phyloP scores from a whole-genome alignment of 2,113 vertebrate genomes.

The Pantherophis guttatus region DNA sequence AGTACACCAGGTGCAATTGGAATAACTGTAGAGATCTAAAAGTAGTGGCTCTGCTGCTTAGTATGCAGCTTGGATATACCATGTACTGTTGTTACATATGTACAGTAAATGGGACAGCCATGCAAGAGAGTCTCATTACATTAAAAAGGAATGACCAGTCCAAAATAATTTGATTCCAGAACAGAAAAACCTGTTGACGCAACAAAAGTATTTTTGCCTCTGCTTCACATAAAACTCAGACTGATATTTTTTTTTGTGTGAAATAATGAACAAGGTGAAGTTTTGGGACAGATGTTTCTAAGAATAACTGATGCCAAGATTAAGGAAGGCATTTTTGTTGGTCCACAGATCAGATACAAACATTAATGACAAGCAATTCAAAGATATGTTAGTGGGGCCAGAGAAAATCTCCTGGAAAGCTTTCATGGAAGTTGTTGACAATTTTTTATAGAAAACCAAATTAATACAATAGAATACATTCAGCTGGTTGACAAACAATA shows the following conservation, averaged over 20 bases:
- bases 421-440: neutral
- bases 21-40: neutral
- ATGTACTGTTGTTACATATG: neutral
- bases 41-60: neutral
- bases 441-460: neutral
- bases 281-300: neutral
- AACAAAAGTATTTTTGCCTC: neutral
- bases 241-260: neutral
- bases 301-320: neutral
- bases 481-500: neutral
- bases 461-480: neutral
- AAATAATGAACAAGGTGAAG: neutral
- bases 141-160: neutral
- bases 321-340: neutral
- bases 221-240: neutral
- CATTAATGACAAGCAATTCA: neutral
- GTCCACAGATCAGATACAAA: neutral
- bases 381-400: neutral
- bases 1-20: neutral
- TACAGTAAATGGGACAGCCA: neutral
- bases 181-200: neutral
- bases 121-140: neutral
- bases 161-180: neutral
- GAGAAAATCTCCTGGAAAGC: neutral
- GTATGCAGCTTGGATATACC: neutral